A percentile compares a stretch with the other conserved stretches of the same genome.
Conservation (phyloP, 2,113 vertebrate species). For the Clarias macrocephalus region DNA sequence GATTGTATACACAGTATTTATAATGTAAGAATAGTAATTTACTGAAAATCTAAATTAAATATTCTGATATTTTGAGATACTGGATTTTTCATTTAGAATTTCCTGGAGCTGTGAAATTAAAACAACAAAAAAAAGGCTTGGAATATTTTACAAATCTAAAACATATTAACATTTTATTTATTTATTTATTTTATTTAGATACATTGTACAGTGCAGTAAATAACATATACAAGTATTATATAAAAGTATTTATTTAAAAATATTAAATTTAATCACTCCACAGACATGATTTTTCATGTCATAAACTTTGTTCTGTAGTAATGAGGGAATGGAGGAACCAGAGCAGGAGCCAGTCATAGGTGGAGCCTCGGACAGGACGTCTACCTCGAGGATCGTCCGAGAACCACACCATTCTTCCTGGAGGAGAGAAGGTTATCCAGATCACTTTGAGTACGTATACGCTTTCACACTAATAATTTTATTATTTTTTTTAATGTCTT, state of each 20-base stretch:
- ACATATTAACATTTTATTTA: too few relatives aligned
- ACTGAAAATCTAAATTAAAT: too few relatives aligned
- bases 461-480: background rate
- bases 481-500: background rate
- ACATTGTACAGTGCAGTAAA: too few relatives aligned
- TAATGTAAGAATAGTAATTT: too few relatives aligned
- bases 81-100: too few relatives aligned
- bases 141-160: too few relatives aligned
- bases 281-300: background rate
- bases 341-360: conserved; percentile 62
- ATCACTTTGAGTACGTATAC: background rate
- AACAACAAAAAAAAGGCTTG: too few relatives aligned
- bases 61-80: too few relatives aligned
- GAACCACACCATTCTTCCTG: background rate
- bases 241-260: background rate
- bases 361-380: background rate
- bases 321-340: conserved; percentile 62
- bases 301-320: conserved; percentile 51
- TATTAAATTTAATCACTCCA: background rate
- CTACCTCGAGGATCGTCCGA: background rate
- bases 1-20: too few relatives aligned
- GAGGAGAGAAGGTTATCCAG: background rate
- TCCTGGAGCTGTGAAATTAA: too few relatives aligned
- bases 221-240: too few relatives aligned
- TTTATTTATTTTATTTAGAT: too few relatives aligned